phyloP scores from a whole-genome alignment of 2,797 vertebrate species.

The Gymnothorax javanicus region DNA sequence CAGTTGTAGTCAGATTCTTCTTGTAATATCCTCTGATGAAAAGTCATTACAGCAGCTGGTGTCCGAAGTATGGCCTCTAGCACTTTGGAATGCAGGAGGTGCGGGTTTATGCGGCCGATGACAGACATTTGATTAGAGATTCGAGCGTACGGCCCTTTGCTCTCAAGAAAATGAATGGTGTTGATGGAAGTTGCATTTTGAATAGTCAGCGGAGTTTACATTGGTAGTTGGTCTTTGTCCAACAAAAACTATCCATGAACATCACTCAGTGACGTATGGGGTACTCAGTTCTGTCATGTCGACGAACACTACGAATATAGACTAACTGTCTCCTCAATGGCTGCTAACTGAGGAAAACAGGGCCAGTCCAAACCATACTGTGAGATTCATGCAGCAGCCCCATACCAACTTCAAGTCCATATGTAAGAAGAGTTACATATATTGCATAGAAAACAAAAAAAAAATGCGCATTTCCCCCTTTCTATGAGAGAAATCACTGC shows the following conservation, averaged over 20 bases:
- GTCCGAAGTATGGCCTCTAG: background rate
- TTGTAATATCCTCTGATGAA: conserved; percentile 39
- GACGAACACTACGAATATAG: background rate
- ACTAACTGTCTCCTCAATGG: background rate
- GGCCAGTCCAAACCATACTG: background rate
- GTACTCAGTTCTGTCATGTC: background rate
- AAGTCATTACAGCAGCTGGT: conserved; percentile 13
- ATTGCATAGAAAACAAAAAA: background rate
- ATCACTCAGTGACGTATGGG: background rate
- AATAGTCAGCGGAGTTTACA: conserved; percentile 32
- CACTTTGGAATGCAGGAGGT: conserved; percentile 47
- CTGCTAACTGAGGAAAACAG: background rate
- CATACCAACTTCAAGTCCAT: no score
- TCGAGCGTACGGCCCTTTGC: conserved; percentile 42
- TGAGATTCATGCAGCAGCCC: background rate
- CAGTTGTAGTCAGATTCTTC: conserved; percentile 29
- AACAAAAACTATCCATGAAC: background rate
- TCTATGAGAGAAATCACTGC: background rate
- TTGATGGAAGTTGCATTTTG: conserved; percentile 50
- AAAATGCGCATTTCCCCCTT: background rate
- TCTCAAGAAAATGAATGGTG: conserved; percentile 52
- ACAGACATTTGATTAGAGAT: conserved; percentile 62
- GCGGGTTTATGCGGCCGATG: conserved; percentile 51
- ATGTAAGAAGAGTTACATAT: no score
- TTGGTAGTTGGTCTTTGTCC: conserved; percentile 25